Evolutionary conservation across 2,113 vertebrate species (phyloP).

Genomic region (Lophochroa leadbeateri): DNA sequence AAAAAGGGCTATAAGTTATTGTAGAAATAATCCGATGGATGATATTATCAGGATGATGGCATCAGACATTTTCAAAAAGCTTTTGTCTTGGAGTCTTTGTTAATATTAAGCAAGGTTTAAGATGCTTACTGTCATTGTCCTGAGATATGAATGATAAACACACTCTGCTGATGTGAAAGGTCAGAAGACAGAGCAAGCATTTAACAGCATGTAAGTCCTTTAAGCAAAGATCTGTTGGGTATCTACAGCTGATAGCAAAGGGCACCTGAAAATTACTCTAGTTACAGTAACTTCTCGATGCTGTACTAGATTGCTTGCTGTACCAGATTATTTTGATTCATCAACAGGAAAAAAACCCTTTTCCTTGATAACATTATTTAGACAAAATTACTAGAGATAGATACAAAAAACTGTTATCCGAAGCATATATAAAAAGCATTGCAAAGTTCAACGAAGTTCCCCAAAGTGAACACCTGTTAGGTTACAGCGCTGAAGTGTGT

Average conservation of each 20-base stretch:
- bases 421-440: neutral
- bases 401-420: neutral
- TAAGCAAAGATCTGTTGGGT: neutral
- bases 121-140: neutral
- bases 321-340: neutral
- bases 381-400: neutral
- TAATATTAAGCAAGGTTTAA: neutral
- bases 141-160: neutral
- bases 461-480: neutral
- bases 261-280: neutral
- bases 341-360: neutral
- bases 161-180: neutral
- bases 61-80: neutral
- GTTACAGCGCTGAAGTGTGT: neutral
- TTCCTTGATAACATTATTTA: neutral
- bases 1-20: neutral
- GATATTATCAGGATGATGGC: neutral
- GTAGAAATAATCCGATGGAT: neutral
- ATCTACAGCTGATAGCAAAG: neutral
- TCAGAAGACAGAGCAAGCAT: neutral
- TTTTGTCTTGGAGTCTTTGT: neutral
- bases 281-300: neutral
- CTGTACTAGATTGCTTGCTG: neutral
- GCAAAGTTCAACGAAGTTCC: neutral
- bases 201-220: neutral